Evolutionary conservation across 2,797 vertebrate genomes (phyloP), one percentile per base, ranked within the genome.

Genomic region (Pangasius mekongensis): DNA sequence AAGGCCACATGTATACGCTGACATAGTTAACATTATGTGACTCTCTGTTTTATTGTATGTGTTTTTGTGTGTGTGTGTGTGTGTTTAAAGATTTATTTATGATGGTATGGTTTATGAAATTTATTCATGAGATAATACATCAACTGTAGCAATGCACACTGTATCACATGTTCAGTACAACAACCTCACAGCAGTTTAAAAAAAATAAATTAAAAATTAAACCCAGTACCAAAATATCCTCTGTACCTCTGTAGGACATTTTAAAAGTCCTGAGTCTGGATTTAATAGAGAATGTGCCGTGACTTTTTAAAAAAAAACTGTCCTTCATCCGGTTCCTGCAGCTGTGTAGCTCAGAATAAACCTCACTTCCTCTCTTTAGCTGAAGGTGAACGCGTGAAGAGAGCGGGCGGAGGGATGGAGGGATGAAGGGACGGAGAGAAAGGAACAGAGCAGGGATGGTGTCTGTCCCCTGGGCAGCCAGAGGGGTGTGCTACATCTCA

Each of bases 401-500:
- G 66, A 14, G 22, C 16, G 47, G 56, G 67, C 14, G 30, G 62
- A 77, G 24, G 58, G 52, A 39, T 3, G 1, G 60, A 76, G 33
- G 77, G n/a, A 33, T 9, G 4, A 13, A 56, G 74, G 47, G 76
- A n/a, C 20, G 1, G 49, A 80, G 52, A 67, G 64, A 82, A 52
- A 52, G 49, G 58, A 49, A 62, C 60, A 60, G 81, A 71, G 47
- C 49, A 64, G 33, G 87, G 83, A 88, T 54, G 36, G 14, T 60
- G 64, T 18, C 54, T 36, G 13, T 88, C 83, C 73, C 83, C 52
- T 88, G 85, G 85, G 85, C 58, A 49, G 88, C 62, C 87, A 84
- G 81, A 88, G 85, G 74, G 87, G 54, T 86, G 74, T 73, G 64
- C 84, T 88, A 74, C 58, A 74, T 90, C 89, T 90, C 85, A 78